Base-by-base conservation (phyloP, 2,797 vertebrate genomes). In the Takifugu ocellatus region DNA sequence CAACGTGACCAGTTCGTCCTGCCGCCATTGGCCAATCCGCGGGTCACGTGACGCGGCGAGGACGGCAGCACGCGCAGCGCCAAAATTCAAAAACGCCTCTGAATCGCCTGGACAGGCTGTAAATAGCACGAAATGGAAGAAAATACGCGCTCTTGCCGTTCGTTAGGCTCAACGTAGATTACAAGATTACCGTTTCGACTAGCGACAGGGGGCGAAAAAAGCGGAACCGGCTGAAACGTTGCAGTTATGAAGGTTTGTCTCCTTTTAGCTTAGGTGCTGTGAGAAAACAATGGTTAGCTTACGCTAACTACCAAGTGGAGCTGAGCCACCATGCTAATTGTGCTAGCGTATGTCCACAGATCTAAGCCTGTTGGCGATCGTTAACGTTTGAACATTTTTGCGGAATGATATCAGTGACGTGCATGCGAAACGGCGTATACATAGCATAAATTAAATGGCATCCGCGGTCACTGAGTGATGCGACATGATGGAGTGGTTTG, bases 61-160 rank as follows among this genome's bases (percentile, higher is more conserved):
- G 51, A 65, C 15, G 17, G 65, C 71, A 45, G 57, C 79, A 83
- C 92, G 92, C 92, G 83, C 87, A 87, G 91, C 92, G 96, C 96
- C 94, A 96, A 94, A 97, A 96, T 98, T 98, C 94, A 96, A 98
- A 98, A 88, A 61, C 76, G 14, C 55, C 39, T 55, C 45, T 31
- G 14, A 46, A 2, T 54, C 3, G 58, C n/a, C 0, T 9, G n/a
- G 61, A n/a, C 45, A 29, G 24, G 26, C 50, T 76, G 71, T 71
- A 74, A 78, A 81, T 65, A 79, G 54, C 11, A 66, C 26, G 5
- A 49, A 63, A 49, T 47, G 17, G 51, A 46, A 51, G 1, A 24
- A 6, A 7, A 15, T 49, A 17, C 17, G 9, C 3, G 12, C 31
- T 39, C 29, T 47, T 5, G 17, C 5, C 7, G 5, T 7, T 21